phyloP scores from a whole-genome alignment of 2,888 invertebrate genomes.

The Linyphia triangularis region DNA sequence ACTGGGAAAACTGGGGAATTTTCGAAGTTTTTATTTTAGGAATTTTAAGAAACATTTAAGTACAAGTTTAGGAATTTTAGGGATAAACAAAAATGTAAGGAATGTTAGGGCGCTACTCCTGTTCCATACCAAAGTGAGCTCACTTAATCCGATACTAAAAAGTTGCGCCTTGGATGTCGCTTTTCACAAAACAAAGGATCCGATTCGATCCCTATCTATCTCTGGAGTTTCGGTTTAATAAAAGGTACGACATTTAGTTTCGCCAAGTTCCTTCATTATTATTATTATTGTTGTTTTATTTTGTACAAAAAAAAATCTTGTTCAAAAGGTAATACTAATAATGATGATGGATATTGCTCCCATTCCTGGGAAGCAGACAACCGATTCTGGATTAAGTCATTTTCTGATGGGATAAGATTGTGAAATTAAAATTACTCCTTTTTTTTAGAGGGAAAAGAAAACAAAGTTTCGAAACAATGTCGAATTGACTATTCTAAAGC shows the following conservation, averaged over 20 bases:
- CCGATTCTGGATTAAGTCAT: not conserved
- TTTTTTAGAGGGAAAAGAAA: not conserved
- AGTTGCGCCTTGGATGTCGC: too few relatives aligned
- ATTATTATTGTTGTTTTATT: not conserved
- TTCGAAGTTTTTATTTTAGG: too few relatives aligned
- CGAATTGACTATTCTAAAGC: not conserved
- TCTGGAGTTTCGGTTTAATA: constrained; percentile 4
- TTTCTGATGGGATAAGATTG: not conserved
- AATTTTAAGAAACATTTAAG: too few relatives aligned
- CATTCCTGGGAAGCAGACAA: not conserved
- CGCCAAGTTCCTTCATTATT: constrained; percentile 46
- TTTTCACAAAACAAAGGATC: not conserved
- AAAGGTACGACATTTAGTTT: constrained; percentile 45
- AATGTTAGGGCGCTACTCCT: too few relatives aligned
- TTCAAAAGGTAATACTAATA: not conserved
- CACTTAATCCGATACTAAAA: too few relatives aligned
- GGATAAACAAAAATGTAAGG: too few relatives aligned
- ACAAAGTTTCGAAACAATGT: not conserved
- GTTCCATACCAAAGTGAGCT: too few relatives aligned
- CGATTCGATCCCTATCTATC: constrained; percentile 1
- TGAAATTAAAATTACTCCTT: constrained; percentile 3
- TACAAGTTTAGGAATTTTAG: too few relatives aligned
- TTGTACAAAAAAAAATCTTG: not conserved
- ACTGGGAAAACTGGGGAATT: too few relatives aligned
- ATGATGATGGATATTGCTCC: not conserved